A percentile compares a stretch with the other conserved stretches of the same genome.
Evolutionary conservation across 2,888 invertebrate genomes (phyloP).

Genomic region (Epinotia brunnichana): DNA sequence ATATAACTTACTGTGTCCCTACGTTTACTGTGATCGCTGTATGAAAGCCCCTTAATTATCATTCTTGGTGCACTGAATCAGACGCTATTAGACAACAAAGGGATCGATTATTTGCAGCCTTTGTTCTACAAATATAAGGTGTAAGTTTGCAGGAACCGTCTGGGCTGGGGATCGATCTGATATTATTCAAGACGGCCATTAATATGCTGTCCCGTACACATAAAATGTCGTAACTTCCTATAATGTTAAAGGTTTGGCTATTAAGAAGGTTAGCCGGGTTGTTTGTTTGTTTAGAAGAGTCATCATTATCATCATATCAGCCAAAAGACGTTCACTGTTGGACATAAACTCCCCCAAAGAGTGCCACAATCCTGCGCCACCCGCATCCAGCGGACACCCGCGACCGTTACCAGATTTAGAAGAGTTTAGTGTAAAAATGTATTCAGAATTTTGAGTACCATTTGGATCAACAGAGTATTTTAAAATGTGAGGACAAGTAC

Average conservation of each 20-base stretch:
- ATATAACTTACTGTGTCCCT: slow-evolving; percentile 8
- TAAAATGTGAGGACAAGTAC: too few relatives aligned
- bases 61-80: slow-evolving; percentile 59
- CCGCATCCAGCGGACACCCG: too few relatives aligned
- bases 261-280: too few relatives aligned
- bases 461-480: too few relatives aligned
- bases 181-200: slow-evolving; percentile 19
- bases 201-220: background rate
- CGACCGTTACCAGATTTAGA: too few relatives aligned
- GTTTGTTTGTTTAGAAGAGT: too few relatives aligned
- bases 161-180: slow-evolving; percentile 19
- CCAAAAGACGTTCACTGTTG: too few relatives aligned
- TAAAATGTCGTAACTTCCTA: background rate
- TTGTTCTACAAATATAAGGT: slow-evolving; percentile 50
- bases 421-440: too few relatives aligned
- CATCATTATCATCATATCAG: too few relatives aligned
- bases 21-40: slow-evolving; percentile 40
- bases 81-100: slow-evolving; percentile 67
- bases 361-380: too few relatives aligned
- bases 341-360: too few relatives aligned
- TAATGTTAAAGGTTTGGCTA: background rate
- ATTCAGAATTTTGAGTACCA: too few relatives aligned
- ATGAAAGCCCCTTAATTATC: slow-evolving; percentile 63
- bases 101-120: slow-evolving; percentile 59
- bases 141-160: slow-evolving; percentile 32